phyloP scores from a whole-genome alignment of 2,888 invertebrate species.

The Empis stercorea region DNA sequence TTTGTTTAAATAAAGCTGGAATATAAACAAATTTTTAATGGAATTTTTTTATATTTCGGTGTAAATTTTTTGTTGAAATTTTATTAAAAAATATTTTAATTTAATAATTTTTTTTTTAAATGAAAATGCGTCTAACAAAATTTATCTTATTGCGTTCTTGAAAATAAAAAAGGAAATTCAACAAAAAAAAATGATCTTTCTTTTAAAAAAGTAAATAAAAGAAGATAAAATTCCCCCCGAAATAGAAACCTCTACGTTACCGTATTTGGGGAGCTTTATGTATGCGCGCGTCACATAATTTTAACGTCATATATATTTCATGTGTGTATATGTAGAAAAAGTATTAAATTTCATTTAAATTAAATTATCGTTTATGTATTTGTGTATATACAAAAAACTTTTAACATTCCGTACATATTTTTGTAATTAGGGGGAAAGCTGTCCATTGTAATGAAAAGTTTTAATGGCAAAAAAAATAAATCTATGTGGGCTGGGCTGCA shows the following conservation, averaged over 20 bases:
- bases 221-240: not conserved
- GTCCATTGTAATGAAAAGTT: no score
- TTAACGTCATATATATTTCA: not conserved
- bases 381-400: slow-evolving; percentile 6
- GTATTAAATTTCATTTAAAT: slow-evolving; percentile 12
- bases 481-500: no score
- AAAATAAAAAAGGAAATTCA: not conserved
- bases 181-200: no score
- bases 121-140: no score
- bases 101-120: slow-evolving; percentile 4
- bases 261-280: slow-evolving; percentile 1
- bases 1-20: slow-evolving; percentile 17
- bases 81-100: slow-evolving; percentile 3
- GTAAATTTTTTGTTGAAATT: slow-evolving; percentile 1
- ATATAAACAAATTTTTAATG: slow-evolving; percentile 6
- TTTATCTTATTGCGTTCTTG: no score
- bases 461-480: no score
- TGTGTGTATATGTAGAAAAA: slow-evolving; percentile 9
- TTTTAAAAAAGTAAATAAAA: no score
- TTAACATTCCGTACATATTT: slow-evolving; percentile 5
- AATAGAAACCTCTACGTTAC: not conserved
- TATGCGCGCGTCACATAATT: not conserved
- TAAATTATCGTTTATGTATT: slow-evolving; percentile 10
- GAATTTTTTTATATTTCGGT: no score
- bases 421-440: not conserved